Conservation (phyloP, 2,888 invertebrate species). For the Stegophylla sp. region DNA sequence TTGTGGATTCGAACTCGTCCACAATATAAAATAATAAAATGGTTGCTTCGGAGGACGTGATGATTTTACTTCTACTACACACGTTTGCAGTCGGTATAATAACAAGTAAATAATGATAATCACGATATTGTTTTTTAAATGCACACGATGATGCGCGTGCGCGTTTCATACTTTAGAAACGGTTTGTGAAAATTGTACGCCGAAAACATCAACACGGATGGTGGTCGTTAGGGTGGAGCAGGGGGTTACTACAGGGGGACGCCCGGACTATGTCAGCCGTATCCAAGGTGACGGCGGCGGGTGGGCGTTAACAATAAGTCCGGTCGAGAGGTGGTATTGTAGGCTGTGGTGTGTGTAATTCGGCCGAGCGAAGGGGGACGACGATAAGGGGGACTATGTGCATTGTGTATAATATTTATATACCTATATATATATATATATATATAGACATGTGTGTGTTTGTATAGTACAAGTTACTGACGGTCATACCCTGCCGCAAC, state of each 20-base stretch:
- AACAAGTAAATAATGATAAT: too few species aligned
- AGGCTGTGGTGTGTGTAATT: not conserved
- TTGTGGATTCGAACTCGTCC: too few species aligned
- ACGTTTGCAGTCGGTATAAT: too few species aligned
- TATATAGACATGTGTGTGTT: too few species aligned
- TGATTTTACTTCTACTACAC: too few species aligned
- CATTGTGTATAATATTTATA: conserved; percentile 37
- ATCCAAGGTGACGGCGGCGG: conserved; percentile 37
- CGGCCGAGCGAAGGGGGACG: not conserved
- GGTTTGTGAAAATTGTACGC: not conserved
- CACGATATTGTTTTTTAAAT: too few species aligned
- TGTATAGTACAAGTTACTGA: conserved; percentile 16
- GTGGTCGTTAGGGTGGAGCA: too few species aligned
- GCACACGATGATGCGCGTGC: too few species aligned
- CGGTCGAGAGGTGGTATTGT: conserved; percentile 15
- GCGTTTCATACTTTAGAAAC: too few species aligned
- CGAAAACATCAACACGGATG: not conserved
- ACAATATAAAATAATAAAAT: too few species aligned
- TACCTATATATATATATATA: too few species aligned
- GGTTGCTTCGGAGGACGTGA: too few species aligned
- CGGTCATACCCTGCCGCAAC: conserved; percentile 52
- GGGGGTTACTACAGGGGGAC: not conserved
- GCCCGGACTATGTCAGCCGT: conserved; percentile 16
- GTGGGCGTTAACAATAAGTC: conserved; percentile 15
- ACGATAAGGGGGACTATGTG: not conserved